A percentile compares a stretch with the other conserved stretches of the same genome.
Conservation (phyloP, 2,797 vertebrate species). For the Microhierax caerulescens region DNA sequence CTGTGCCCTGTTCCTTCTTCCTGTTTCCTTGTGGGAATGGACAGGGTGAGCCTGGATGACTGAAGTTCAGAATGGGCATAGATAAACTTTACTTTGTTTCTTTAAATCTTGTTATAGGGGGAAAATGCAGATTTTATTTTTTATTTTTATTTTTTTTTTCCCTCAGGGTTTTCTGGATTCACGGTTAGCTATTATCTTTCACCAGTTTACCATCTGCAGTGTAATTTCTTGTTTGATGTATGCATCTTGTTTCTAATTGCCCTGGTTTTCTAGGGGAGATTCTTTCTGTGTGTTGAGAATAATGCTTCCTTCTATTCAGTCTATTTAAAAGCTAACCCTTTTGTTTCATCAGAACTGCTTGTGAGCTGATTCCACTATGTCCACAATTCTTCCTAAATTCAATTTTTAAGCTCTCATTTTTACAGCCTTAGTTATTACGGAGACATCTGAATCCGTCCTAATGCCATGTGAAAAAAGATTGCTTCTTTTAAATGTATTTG, state of each 20-base stretch:
- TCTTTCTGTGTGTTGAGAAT: background rate
- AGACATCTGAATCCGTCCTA: background rate
- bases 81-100: background rate
- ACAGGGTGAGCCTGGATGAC: background rate
- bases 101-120: background rate
- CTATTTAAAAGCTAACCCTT: background rate
- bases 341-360: background rate
- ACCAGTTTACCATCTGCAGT: background rate
- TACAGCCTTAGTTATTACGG: background rate
- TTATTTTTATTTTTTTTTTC: background rate
- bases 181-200: background rate
- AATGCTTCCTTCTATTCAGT: background rate
- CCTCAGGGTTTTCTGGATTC: background rate
- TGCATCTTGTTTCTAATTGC: background rate
- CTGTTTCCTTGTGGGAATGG: background rate
- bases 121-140: background rate
- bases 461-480: background rate
- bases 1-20: background rate
- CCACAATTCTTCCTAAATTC: background rate
- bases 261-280: background rate
- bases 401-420: background rate
- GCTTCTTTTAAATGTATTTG: background rate
- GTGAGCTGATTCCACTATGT: background rate
- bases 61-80: background rate
- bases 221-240: background rate